Evolutionary conservation across 2,888 invertebrate species (phyloP), one percentile per base, ranked within the genome.

Genomic region (Agrotis exclamationis): DNA sequence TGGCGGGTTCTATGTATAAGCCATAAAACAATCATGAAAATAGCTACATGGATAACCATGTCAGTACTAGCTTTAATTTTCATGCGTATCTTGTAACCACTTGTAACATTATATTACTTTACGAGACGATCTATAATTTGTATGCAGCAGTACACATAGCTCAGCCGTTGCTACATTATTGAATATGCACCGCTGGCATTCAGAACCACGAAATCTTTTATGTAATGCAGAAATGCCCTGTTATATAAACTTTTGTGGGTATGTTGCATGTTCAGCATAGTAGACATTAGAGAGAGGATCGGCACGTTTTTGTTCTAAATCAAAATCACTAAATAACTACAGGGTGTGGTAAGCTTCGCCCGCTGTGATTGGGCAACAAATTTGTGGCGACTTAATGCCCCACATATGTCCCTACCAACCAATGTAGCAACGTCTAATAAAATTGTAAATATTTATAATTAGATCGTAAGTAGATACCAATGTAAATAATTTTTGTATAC

Each of bases 181-280:
- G 16, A 20, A 13, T 64, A 70, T 59, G 47, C 44, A 50, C 24
- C 22, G 45, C n/a, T 76, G 50, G 56, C 45, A 69, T 77, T 76
- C 47, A 63, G 63, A 64, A 54, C 33, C 45, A 54, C 48, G 53
- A 64, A 70, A 48, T 77, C 22, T 48, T 45, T 76, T 62, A 81
- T 69, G 64, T 77, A 76, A 81, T 69, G 24, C 63, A 50, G 22
- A 69, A 62, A 58, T 62, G 16, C n/a, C n/a, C 9, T 69, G 24
- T 69, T 77, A 64, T 58, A 64, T 76, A 82, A 62, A 66, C 4
- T 28, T 51, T 4, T 16, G 44, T 47, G 6, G 4, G 77, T 59
- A 54, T 13, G 51, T 73, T 56, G 63, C 50, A 28, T 63, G 39
- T 39, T 39, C 39, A 39, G 39, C 11, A 39, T 39, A 39, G 39